Evolutionary conservation across 1,140 invertebrate species (phyloP).

Genomic region (Drosophila ironensis): DNA sequence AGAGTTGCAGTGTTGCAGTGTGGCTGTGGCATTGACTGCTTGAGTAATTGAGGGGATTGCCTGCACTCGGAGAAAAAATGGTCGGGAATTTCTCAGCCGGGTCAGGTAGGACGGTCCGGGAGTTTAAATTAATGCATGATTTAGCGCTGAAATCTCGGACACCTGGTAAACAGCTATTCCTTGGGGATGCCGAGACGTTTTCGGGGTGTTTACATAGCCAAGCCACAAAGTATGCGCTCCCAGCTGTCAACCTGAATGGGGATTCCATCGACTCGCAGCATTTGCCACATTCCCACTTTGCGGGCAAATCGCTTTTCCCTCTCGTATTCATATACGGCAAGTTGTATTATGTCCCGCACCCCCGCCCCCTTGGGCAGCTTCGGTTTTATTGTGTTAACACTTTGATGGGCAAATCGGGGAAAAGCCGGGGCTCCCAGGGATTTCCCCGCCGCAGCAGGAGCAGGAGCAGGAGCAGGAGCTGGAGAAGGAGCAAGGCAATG

Average conservation of each 20-base stretch:
- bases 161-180: no score
- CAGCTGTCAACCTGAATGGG: constrained; percentile 12
- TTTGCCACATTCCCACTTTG: constrained; percentile 22
- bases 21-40: constrained; percentile 67
- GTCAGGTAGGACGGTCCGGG: no score
- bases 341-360: background rate
- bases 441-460: no score
- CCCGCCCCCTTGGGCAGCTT: constrained; percentile 27
- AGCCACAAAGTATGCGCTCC: no score
- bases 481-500: constrained; percentile 14
- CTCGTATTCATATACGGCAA: background rate
- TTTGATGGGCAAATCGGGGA: background rate
- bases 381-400: constrained; percentile 50
- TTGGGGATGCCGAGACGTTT: no score
- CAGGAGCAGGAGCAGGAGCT: background rate
- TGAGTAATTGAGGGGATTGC: constrained; percentile 58
- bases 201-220: no score
- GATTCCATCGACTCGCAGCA: constrained; percentile 6
- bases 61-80: constrained; percentile 12
- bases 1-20: constrained; percentile 4
- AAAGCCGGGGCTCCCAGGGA: background rate
- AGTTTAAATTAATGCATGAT: no score
- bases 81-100: constrained; percentile 40
- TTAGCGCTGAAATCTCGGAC: no score
- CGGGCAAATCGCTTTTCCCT: background rate